phyloP scores from a whole-genome alignment of 2,113 vertebrate species.

The Chamaea fasciata region DNA sequence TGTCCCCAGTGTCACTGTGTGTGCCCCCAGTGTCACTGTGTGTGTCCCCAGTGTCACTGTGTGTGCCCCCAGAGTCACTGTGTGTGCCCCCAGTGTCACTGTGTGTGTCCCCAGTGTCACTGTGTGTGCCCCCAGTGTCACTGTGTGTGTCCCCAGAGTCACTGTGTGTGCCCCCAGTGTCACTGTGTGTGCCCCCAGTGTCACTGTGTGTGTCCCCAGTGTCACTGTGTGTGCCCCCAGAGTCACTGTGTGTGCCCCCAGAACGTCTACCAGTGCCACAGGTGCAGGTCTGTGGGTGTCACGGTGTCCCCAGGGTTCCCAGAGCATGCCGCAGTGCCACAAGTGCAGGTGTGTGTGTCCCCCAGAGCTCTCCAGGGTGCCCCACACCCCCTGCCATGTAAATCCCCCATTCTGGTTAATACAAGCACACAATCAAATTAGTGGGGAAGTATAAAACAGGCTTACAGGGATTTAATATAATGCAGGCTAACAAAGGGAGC shows the following conservation, averaged over 20 bases:
- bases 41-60: background rate
- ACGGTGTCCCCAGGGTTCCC: background rate
- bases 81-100: background rate
- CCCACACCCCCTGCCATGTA: background rate
- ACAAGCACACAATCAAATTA: slow-evolving; percentile 28
- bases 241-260: background rate
- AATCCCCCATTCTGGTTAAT: background rate
- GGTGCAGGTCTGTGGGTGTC: slow-evolving; percentile 63
- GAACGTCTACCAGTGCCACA: slow-evolving; percentile 94
- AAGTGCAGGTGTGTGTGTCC: background rate
- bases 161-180: no score
- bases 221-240: background rate
- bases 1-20: slow-evolving; percentile 9
- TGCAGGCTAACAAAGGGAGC: slow-evolving; percentile 21
- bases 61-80: background rate
- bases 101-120: background rate
- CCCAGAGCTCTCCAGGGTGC: background rate
- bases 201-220: no score
- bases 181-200: no score
- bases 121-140: slow-evolving; percentile 31
- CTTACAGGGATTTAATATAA: slow-evolving; percentile 53
- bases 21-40: background rate
- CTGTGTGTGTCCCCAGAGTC: background rate
- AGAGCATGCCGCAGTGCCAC: background rate
- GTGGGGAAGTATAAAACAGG: slow-evolving; percentile 55